Evolutionary conservation across 2,113 vertebrate genomes (phyloP).

Genomic region (Poeciliopsis retropinna): DNA sequence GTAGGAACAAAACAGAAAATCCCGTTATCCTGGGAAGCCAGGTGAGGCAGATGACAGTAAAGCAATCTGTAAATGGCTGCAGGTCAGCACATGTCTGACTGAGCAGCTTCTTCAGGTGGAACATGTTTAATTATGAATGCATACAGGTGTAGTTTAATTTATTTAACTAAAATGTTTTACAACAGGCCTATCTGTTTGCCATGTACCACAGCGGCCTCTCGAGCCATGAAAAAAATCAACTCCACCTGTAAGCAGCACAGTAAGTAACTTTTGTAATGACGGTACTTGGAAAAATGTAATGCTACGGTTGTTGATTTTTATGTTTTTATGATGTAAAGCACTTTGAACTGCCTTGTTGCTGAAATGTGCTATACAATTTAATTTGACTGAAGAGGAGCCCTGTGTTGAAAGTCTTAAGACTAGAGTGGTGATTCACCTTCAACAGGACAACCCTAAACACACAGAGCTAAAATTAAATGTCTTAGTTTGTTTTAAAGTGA

Average conservation of each 20-base stretch:
- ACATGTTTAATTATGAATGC: not conserved
- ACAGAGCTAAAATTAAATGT: not conserved
- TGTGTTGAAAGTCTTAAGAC: too few relatives aligned
- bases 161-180: not conserved
- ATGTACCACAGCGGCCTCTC: conserved; percentile 70
- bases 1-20: conserved; percentile 72
- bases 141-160: not conserved
- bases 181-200: conserved; percentile 79
- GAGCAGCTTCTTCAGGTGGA: not conserved
- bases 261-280: conserved; percentile 35
- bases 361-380: too few relatives aligned
- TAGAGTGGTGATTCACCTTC: too few relatives aligned
- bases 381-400: too few relatives aligned
- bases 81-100: not conserved
- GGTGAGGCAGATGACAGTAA: conserved; percentile 68
- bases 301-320: too few relatives aligned
- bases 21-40: conserved; percentile 54
- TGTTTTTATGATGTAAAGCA: too few relatives aligned
- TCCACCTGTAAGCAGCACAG: conserved; percentile 75
- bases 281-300: too few relatives aligned
- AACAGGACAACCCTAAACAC: not conserved
- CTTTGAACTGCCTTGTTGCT: too few relatives aligned
- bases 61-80: not conserved
- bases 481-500: not conserved
- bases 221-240: conserved; percentile 71